Conservation (phyloP, 2,888 invertebrate species). For the Pseudoips prasinana region DNA sequence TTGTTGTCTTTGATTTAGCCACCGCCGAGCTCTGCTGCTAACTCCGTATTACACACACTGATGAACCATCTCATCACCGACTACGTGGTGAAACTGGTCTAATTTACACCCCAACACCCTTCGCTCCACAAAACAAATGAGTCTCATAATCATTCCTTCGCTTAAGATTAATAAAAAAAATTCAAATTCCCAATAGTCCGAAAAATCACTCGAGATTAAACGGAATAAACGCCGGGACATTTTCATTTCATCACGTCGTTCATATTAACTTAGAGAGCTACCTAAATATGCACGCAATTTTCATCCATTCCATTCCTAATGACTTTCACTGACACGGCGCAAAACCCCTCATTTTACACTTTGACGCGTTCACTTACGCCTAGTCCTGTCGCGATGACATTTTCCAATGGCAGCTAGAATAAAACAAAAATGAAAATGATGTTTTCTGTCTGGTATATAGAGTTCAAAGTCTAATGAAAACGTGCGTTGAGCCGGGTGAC, state of each 20-base stretch:
- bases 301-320: conserved; percentile 80
- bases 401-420: conserved; percentile 66
- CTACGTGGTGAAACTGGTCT: neutral
- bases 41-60: conserved; percentile 18
- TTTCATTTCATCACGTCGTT: conserved; percentile 70
- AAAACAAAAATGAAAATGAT: conserved; percentile 40
- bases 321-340: conserved; percentile 79
- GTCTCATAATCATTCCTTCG: conserved; percentile 16
- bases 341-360: conserved; percentile 82
- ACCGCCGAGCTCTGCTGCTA: conserved; percentile 39
- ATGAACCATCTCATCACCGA: conserved; percentile 14
- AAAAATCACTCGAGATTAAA: conserved; percentile 46
- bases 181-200: conserved; percentile 37
- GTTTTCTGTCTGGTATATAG: conserved; percentile 43
- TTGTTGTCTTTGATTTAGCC: conserved; percentile 74
- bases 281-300: conserved; percentile 79
- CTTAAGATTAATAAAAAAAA: conserved; percentile 34
- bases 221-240: conserved; percentile 51
- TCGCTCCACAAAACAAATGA: neutral
- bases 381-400: conserved; percentile 75
- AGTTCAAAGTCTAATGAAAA: conserved; percentile 51
- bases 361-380: conserved; percentile 80
- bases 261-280: conserved; percentile 71
- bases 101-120: no score
- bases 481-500: conserved; percentile 50